phyloP scores from a whole-genome alignment of 2,113 vertebrate genomes.

The Pterocles burchelli region DNA sequence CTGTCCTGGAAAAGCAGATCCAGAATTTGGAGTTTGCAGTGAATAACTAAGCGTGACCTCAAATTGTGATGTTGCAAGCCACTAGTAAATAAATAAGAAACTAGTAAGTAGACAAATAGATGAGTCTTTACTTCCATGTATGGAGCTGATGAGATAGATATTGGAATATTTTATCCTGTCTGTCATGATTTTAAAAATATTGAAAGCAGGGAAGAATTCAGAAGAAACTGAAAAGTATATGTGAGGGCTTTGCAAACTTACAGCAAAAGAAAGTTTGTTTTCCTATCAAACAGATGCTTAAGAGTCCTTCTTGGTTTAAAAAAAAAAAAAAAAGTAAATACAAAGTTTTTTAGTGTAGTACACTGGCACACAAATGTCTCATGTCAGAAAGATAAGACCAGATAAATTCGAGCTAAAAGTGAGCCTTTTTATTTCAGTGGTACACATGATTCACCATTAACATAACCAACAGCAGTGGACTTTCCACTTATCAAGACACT shows the following conservation, averaged over 20 bases:
- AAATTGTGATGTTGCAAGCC: neutral
- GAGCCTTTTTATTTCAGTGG: neutral
- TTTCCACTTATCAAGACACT: neutral
- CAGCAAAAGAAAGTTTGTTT: neutral
- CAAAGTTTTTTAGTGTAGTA: neutral
- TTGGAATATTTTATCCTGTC: neutral
- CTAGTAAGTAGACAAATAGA: neutral
- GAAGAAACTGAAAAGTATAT: neutral
- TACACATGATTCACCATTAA: neutral
- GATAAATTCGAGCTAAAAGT: neutral
- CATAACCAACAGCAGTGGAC: neutral
- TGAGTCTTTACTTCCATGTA: neutral
- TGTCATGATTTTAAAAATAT: neutral
- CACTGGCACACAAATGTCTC: neutral
- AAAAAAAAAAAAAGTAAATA: neutral
- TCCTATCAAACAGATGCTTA: neutral
- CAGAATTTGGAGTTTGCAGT: neutral
- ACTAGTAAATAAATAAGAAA: neutral
- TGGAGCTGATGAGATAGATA: neutral
- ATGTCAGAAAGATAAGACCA: neutral
- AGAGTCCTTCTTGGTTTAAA: neutral
- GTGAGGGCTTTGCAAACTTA: neutral
- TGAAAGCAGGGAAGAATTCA: neutral
- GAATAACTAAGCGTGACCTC: neutral
- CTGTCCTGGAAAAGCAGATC: neutral